Evolutionary conservation across 2,797 vertebrate species (phyloP), one percentile per base, ranked within the genome.

Genomic region (Cuculus canorus): DNA sequence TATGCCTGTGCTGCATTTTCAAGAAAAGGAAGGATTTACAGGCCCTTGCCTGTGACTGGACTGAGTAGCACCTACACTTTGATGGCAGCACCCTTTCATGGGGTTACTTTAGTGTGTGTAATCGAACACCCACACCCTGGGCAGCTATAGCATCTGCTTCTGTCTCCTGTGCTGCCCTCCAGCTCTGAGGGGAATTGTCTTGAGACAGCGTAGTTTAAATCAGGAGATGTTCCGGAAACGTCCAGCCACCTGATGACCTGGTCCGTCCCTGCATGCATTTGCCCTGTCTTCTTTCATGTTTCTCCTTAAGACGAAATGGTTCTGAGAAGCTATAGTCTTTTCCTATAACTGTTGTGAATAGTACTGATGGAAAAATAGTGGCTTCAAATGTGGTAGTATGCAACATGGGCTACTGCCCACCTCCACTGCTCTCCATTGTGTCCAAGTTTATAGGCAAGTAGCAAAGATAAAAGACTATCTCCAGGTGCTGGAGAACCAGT

Each of bases 181-280:
- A 81, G 57, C 19, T 76, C 47, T 25, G 54, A 82, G 33, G 25
- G 3, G 18, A n/a, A 39, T 22, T 43, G 14, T 52, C 30, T 60
- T 71, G 64, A 43, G 13, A 45, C 13, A 82, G 25, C 0, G 1
- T 4, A 53, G 39, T 59, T 91, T 41, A 50, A 82, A 76, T 53
- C 13, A 76, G 41, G 17, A 82, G 24, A 35, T 70, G 18, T 50
- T 79, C 53, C 65, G 71, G 63, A 73, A 70, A 77, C 61, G 68
- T 80, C 30, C 60, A 92, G 33, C 24, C 17, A 14, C 8, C 17
- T 0, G 0, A 5, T n/a, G n/a, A 72, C 25, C 41, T 1, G 0
- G 16, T 35, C 90, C 64, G 16, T 35, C 90, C 64, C 75, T 85
- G 90, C 81, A 82, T 75, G 75, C 18, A 3, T 86, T 52, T 69